phyloP scores from a whole-genome alignment of 53 echinoderm and acorn worm species.

The Paelopatides confundens region DNA sequence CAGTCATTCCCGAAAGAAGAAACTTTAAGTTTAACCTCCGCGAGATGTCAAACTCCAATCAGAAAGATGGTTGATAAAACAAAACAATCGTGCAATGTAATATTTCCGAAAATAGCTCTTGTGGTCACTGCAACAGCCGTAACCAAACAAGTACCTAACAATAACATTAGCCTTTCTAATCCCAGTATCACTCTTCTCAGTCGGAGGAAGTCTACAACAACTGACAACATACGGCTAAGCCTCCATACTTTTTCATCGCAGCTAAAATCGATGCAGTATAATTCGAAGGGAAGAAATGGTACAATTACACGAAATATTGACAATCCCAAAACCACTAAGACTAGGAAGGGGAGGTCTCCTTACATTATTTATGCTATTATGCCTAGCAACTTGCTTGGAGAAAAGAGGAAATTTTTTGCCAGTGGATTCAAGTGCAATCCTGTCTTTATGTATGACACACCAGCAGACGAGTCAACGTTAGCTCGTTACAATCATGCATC shows the following conservation, averaged over 20 bases:
- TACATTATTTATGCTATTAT: constrained; percentile 81
- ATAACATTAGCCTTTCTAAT: not conserved
- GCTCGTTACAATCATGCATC: constrained; percentile 61
- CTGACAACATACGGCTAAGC: constrained; percentile 1
- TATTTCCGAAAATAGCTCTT: constrained; percentile 22
- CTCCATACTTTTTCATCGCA: constrained; percentile 38
- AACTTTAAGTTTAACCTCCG: not conserved
- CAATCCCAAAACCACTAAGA: constrained; percentile 26
- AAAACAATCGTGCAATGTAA: constrained; percentile 27
- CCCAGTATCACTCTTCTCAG: not conserved
- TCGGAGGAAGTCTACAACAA: constrained; percentile 4
- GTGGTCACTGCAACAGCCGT: not conserved
- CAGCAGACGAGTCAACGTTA: constrained; percentile 67
- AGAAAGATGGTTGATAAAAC: not conserved
- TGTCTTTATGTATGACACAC: constrained; percentile 74
- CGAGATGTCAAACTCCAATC: constrained; percentile 29
- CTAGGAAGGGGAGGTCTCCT: constrained; percentile 64
- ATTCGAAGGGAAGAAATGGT: constrained; percentile 19
- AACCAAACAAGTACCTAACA: not conserved
- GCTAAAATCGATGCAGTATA: constrained; percentile 6
- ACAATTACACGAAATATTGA: not conserved
- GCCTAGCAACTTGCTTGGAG: constrained; percentile 76
- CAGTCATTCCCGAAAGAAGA: not conserved
- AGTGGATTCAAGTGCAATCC: constrained; percentile 75
- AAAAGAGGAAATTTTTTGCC: constrained; percentile 76